These are phyloP conservation scores for Stramonita haemastoma DNA, from an alignment of 2,888 invertebrate species.

Conservation along the genomic window DNA sequence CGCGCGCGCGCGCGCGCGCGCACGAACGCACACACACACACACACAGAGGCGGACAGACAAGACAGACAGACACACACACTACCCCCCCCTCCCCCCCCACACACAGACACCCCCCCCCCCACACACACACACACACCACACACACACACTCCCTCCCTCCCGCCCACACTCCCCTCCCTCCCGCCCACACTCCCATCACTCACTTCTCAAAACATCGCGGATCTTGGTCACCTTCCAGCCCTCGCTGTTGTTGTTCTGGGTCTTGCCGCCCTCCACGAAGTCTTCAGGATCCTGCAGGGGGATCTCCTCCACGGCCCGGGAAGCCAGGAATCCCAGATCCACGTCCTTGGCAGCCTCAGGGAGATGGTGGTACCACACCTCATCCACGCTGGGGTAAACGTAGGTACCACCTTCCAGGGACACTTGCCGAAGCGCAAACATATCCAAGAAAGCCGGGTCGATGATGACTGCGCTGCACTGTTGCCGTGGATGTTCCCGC, in stretches of 20 bases:
- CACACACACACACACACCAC: not conserved
- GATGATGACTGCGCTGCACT: not conserved
- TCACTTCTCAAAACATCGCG: conserved; percentile 63
- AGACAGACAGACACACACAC: not conserved
- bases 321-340: not conserved
- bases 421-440: not conserved
- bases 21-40: not conserved
- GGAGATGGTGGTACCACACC: not conserved
- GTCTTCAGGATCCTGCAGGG: conserved; percentile 50
- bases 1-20: not conserved
- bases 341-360: not conserved
- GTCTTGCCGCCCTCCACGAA: conserved; percentile 27
- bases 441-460: not conserved
- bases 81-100: too few species aligned
- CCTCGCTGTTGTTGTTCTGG: conserved; percentile 52
- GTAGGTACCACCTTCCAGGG: not conserved
- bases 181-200: not conserved
- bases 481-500: not conserved
- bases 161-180: not conserved
- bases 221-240: conserved; percentile 64
- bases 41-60: not conserved
- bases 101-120: not conserved
- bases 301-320: not conserved
- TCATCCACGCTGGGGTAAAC: not conserved
- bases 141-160: not conserved